Evolutionary conservation across 2,113 vertebrate genomes (phyloP).

Genomic region (Lepisosteus osseus): DNA sequence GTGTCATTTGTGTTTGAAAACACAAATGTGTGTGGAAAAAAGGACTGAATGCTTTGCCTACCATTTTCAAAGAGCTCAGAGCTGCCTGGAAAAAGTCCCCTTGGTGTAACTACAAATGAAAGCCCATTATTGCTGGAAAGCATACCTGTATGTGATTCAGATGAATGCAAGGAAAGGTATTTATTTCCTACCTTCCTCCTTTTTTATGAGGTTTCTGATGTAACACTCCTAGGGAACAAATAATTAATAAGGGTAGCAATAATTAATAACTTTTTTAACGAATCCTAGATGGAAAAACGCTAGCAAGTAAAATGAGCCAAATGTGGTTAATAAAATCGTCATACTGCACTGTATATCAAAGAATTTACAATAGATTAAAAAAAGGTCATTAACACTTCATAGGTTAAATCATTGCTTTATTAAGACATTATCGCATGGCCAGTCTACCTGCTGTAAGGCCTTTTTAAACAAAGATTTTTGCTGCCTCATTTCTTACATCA

Average conservation of each 20-base stretch:
- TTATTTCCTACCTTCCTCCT: not conserved
- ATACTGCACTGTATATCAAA: not conserved
- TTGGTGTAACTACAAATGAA: too few relatives aligned
- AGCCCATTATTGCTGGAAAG: too few relatives aligned
- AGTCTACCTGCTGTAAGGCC: not conserved
- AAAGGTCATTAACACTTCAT: not conserved
- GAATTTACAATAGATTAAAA: not conserved
- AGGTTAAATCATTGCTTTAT: slow-evolving; percentile 2
- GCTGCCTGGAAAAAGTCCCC: too few relatives aligned
- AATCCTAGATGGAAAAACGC: not conserved
- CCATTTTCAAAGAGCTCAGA: too few relatives aligned
- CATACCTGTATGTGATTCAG: not conserved
- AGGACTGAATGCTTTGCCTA: too few relatives aligned
- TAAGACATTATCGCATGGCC: not conserved
- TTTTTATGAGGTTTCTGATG: not conserved
- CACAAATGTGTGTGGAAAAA: too few relatives aligned
- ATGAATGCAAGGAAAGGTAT: not conserved
- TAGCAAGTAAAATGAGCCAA: not conserved
- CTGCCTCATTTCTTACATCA: too few relatives aligned
- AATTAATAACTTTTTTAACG: not conserved
- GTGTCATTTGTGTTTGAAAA: too few relatives aligned
- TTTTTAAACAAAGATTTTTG: not conserved
- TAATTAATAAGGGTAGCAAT: not conserved
- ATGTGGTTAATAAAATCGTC: not conserved
- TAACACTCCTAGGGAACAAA: not conserved